Percentiles rank a stretch among this genome's conserved stretches.
phyloP scores from a whole-genome alignment of 2,888 invertebrate species.

The Rhingia rostrata region DNA sequence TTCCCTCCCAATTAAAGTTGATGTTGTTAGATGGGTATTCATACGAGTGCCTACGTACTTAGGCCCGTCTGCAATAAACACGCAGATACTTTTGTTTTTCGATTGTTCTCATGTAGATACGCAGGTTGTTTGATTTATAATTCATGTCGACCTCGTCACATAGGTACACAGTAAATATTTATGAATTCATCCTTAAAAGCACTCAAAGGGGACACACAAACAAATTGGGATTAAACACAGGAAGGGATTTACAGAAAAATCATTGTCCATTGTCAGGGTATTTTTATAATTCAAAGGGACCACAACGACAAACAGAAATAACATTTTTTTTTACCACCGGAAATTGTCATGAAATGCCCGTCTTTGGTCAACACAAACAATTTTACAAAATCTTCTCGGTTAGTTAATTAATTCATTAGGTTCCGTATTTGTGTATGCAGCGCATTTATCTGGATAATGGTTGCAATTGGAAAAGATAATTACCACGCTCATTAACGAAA shows the following conservation, averaged over 20 bases:
- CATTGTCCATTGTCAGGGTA: too few species aligned
- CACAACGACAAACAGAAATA: not conserved
- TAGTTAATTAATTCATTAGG: slow-evolving; percentile 12
- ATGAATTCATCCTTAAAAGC: slow-evolving; percentile 14
- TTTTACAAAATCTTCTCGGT: not conserved
- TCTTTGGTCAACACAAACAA: not conserved
- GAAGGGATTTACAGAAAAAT: not conserved
- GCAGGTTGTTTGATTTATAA: slow-evolving; percentile 46
- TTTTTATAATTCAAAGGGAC: not conserved
- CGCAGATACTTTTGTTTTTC: not conserved
- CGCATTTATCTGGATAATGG: slow-evolving; percentile 19
- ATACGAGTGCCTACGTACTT: not conserved
- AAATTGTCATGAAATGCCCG: not conserved
- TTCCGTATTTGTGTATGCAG: not conserved
- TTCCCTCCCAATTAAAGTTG: not conserved
- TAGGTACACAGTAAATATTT: slow-evolving; percentile 13
- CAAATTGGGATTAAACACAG: not conserved
- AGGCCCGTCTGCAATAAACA: too few species aligned
- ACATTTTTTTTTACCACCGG: not conserved
- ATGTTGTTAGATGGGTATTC: not conserved
- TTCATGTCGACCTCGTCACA: slow-evolving; percentile 40
- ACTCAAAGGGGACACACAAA: slow-evolving; percentile 14
- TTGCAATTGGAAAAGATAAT: not conserved
- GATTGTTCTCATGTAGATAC: not conserved
- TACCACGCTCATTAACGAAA: slow-evolving; percentile 3